Base-by-base conservation (phyloP, 2,888 invertebrate species). In the Tetheella fluctuosa region DNA sequence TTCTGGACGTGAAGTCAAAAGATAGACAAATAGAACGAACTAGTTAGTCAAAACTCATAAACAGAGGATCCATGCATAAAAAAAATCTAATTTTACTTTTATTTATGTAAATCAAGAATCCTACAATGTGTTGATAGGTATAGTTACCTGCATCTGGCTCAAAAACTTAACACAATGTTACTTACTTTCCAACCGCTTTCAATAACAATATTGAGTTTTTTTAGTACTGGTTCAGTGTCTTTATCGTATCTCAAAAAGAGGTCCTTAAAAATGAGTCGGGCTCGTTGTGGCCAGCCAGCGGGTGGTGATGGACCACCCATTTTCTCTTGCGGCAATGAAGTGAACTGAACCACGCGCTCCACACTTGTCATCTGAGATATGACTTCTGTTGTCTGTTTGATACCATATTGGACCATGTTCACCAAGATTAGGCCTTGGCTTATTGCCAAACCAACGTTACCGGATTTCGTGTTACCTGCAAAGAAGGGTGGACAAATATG, bases 341-440 rank as follows among this genome's bases (percentile, higher is more conserved):
- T 95, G 84, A 97, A 98, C 79, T 97, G 96, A 25, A 96, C 83
- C 2, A 98, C 95, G 58, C 98, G 93, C 83, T 98, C 98, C 0
- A 98, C 97, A 58, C 96, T 95, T 6, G 96, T 96, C 96, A 96
- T 96, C 74, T 96, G 95, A n/a, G 95, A 95, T 58, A 96, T 92
- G 28, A 95, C 95, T 80, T 97, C 97, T 0, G 97, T 96, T 37
- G 96, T 95, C 82, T 97, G 97, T 62, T 97, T 94, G 65, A 97
- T 95, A 10, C 96, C 97, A 88, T 96, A 95, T 81, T 97, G 97
- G 61, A 97, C 94, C 95, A 97, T 96, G 65, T 96, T 97, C 60
- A 96, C 96, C 63, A 97, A 80, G 70, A 96, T 95, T 59, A 96
- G 85, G 63, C 95, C 95, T 72, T 96, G 96, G 30, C 96, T 95